Conservation (phyloP, 2,888 invertebrate species). For the Chymomyza amoena region DNA sequence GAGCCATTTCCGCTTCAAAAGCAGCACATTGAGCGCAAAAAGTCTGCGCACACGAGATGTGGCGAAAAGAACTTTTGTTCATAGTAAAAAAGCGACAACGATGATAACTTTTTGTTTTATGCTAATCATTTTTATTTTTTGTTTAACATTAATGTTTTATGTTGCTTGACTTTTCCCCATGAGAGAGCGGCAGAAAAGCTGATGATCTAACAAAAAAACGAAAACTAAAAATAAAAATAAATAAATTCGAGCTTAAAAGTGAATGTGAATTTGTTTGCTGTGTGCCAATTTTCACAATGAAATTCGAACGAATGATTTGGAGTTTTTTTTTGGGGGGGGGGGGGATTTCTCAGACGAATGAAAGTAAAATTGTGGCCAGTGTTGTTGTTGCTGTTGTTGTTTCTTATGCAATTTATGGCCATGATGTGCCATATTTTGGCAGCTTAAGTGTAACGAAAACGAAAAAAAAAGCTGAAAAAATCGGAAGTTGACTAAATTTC, state of each 20-base stretch:
- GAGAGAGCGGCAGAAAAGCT: neutral
- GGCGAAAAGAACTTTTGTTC: conserved; percentile 25
- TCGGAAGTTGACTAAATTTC: conserved; percentile 51
- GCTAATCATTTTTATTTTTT: neutral
- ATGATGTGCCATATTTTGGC: conserved; percentile 54
- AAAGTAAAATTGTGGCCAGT: conserved; percentile 50
- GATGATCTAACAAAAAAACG: neutral
- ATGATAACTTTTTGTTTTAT: neutral
- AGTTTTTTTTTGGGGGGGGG: neutral
- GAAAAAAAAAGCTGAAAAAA: too few species aligned
- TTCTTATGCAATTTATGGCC: conserved; percentile 30
- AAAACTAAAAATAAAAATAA: neutral
- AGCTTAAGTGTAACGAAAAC: conserved; percentile 26
- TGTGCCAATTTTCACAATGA: conserved; percentile 14
- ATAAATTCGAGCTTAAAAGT: conserved; percentile 25
- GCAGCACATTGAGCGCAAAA: neutral
- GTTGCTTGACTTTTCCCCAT: too few species aligned
- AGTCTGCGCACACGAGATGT: neutral
- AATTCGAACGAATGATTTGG: conserved; percentile 30
- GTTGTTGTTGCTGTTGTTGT: conserved; percentile 31
- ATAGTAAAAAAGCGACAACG: too few species aligned
- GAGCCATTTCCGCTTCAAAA: conserved; percentile 47
- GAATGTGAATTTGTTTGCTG: conserved; percentile 43
- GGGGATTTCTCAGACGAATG: conserved; percentile 22
- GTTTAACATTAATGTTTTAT: too few species aligned